Evolutionary conservation across 1,140 invertebrate genomes (phyloP).

Genomic region (Aethina tumida): DNA sequence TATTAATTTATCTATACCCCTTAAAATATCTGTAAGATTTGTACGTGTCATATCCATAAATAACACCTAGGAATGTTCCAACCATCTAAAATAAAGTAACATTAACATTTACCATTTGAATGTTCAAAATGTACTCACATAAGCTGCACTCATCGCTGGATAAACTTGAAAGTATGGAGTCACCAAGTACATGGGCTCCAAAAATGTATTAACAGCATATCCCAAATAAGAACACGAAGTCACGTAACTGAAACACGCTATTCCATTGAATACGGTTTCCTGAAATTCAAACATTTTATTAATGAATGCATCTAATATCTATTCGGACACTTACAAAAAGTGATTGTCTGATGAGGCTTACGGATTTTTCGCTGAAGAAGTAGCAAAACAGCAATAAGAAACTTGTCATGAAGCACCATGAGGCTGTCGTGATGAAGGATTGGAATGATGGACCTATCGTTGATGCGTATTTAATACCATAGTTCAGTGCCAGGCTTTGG

Average conservation of each 20-base stretch:
- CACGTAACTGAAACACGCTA: conserved; percentile 64
- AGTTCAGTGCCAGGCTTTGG: conserved; percentile 64
- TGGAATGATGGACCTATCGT: conserved; percentile 62
- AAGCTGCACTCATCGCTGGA: conserved; percentile 72
- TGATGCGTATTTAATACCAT: conserved; percentile 54
- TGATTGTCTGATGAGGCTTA: conserved; percentile 59
- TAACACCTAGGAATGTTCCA: conserved; percentile 55
- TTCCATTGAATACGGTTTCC: conserved; percentile 67
- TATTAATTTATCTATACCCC: conserved; percentile 41
- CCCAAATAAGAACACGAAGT: conserved; percentile 65
- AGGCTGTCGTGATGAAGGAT: conserved; percentile 62
- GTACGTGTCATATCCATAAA: conserved; percentile 66
- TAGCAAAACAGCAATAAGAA: conserved; percentile 61
- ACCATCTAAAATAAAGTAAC: conserved; percentile 55
- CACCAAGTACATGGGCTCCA: conserved; percentile 51
- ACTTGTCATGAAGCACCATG: conserved; percentile 63
- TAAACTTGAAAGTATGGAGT: conserved; percentile 56
- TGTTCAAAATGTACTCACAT: conserved; percentile 50
- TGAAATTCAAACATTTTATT: conserved; percentile 36
- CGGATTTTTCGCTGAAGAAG: conserved; percentile 63
- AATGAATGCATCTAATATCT: not conserved
- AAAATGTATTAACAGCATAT: conserved; percentile 60
- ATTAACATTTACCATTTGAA: conserved; percentile 7
- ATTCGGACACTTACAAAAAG: conserved; percentile 57
- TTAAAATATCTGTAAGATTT: conserved; percentile 56